Conservation (phyloP, 2,888 invertebrate genomes). For the Phengaris arion region DNA sequence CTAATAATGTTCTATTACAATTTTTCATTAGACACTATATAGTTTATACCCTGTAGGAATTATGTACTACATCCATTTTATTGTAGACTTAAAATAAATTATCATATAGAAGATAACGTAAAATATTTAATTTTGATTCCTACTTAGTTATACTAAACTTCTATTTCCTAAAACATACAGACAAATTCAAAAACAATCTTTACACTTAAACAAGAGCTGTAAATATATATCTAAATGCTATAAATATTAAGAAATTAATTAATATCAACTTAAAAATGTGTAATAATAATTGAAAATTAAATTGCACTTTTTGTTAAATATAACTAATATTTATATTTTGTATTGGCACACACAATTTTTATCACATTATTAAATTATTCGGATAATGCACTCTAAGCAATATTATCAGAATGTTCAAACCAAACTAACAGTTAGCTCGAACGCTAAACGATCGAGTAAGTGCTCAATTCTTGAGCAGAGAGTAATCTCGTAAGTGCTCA, state of each 20-base stretch:
- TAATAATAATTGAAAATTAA: neutral
- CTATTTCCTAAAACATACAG: neutral
- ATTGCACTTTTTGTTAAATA: neutral
- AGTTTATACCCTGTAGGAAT: neutral
- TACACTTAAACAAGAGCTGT: neutral
- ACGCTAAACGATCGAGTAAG: too few species aligned
- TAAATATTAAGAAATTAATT: neutral
- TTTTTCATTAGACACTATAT: neutral
- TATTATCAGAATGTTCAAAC: neutral
- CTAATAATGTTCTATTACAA: neutral
- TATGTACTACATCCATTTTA: neutral
- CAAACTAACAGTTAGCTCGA: neutral
- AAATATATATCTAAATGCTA: neutral
- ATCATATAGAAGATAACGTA: neutral
- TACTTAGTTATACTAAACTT: neutral
- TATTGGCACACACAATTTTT: neutral
- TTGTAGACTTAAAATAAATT: neutral
- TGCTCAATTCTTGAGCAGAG: neutral
- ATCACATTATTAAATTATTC: neutral
- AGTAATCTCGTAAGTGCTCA: neutral
- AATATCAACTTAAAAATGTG: neutral
- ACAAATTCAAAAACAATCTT: neutral
- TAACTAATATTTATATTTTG: neutral
- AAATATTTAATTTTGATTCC: neutral
- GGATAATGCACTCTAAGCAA: neutral